A percentile compares a stretch with the other conserved stretches of the same genome.
Conservation (phyloP, 2,797 vertebrate species). For the Molossus molossus region DNA sequence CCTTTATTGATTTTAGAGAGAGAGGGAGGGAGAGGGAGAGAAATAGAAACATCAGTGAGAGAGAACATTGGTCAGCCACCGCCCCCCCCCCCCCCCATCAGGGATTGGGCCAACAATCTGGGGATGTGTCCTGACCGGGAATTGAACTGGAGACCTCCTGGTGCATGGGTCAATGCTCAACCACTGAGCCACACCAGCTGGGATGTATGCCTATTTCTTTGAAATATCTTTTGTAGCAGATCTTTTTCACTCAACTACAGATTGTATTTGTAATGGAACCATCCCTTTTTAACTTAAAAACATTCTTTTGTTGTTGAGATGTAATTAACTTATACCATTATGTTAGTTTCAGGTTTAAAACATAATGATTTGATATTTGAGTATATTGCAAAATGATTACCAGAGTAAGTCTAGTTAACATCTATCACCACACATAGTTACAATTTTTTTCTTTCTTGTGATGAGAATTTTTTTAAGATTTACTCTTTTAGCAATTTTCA, state of each 20-base stretch:
- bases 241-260: slow-evolving; percentile 14
- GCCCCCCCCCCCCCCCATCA: too few species aligned
- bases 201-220: background rate
- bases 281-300: background rate
- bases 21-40: too few species aligned
- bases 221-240: background rate
- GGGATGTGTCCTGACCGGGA: too few species aligned
- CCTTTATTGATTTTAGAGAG: too few species aligned
- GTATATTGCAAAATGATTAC: background rate
- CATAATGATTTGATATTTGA: background rate
- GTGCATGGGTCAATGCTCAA: too few species aligned
- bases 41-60: too few species aligned
- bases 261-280: slow-evolving; percentile 25
- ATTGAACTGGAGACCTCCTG: too few species aligned
- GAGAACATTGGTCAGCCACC: too few species aligned
- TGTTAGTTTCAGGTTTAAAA: background rate
- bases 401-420: background rate
- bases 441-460: background rate
- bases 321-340: background rate
- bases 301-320: background rate
- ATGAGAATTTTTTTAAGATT: background rate
- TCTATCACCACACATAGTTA: background rate
- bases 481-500: background rate
- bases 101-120: too few species aligned
- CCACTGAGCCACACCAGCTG: too few species aligned